Conservation (phyloP, 2,113 vertebrate species). For the Orycteropus afer region DNA sequence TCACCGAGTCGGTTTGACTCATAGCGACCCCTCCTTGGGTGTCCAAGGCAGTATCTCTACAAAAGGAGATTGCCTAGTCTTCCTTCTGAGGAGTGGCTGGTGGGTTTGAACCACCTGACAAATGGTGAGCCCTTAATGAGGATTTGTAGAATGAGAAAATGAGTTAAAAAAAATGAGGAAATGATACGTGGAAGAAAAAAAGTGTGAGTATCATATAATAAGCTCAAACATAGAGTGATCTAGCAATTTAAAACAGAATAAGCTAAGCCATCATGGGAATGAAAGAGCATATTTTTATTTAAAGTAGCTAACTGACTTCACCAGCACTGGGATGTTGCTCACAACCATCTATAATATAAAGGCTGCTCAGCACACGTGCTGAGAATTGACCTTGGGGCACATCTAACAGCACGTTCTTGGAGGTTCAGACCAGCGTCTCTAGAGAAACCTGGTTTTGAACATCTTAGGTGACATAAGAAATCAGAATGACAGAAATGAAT, state of each 20-base stretch:
- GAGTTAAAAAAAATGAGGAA: conserved; percentile 42
- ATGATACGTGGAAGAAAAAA: neutral
- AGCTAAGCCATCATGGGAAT: neutral
- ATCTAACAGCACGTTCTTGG: neutral
- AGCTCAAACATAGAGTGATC: neutral
- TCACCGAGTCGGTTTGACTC: too few species aligned
- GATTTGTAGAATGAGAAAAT: conserved; percentile 28
- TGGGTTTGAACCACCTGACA: too few species aligned
- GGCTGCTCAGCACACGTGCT: neutral
- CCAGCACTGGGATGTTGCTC: neutral
- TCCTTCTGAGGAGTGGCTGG: too few species aligned
- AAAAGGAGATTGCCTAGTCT: too few species aligned
- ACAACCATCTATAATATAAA: neutral
- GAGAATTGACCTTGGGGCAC: neutral
- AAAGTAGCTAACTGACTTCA: conserved; percentile 14
- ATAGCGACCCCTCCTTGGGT: too few species aligned
- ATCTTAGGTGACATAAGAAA: conserved; percentile 40
- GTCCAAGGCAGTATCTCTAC: too few species aligned
- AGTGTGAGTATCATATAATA: neutral
- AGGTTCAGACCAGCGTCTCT: neutral
- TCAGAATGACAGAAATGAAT: conserved; percentile 8
- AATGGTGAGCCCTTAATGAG: neutral
- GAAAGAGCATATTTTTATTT: conserved; percentile 35
- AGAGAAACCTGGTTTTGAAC: neutral
- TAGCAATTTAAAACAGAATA: conserved; percentile 1